These are phyloP conservation scores for Semotilus atromaculatus DNA, from an alignment of 2,797 vertebrate species.

Conservation along the genomic window DNA sequence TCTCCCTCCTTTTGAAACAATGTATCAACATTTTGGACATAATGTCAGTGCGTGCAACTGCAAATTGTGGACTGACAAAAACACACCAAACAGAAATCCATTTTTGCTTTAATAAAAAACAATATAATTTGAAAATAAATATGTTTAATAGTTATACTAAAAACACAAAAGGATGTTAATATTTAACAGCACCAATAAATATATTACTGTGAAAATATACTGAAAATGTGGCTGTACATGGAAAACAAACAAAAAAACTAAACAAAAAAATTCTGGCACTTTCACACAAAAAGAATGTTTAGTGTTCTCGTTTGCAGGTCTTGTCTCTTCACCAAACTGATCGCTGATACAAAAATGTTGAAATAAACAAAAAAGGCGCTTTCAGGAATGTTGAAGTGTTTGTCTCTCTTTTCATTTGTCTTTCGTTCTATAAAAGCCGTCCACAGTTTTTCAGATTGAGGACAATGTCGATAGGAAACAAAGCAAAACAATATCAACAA, in stretches of 20 bases:
- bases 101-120: constrained; percentile 86
- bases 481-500: constrained; percentile 76
- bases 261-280: constrained; percentile 56
- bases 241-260: constrained; percentile 58
- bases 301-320: constrained; percentile 27
- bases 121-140: constrained; percentile 97
- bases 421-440: constrained; percentile 50
- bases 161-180: constrained; percentile 87
- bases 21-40: neutral
- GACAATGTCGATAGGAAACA: constrained; percentile 60
- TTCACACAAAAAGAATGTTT: constrained; percentile 72
- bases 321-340: neutral
- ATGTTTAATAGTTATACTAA: constrained; percentile 89
- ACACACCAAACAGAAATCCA: constrained; percentile 45
- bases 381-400: constrained; percentile 76
- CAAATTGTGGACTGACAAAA: constrained; percentile 22
- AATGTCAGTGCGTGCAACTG: neutral
- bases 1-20: neutral
- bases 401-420: constrained; percentile 40
- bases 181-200: constrained; percentile 79
- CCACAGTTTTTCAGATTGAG: constrained; percentile 58
- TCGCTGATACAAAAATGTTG: neutral
- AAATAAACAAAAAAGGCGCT: constrained; percentile 20
- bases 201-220: constrained; percentile 82
- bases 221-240: constrained; percentile 73